phyloP scores from a whole-genome alignment of 2,797 vertebrate species.

The Arrhamphus sclerolepis region DNA sequence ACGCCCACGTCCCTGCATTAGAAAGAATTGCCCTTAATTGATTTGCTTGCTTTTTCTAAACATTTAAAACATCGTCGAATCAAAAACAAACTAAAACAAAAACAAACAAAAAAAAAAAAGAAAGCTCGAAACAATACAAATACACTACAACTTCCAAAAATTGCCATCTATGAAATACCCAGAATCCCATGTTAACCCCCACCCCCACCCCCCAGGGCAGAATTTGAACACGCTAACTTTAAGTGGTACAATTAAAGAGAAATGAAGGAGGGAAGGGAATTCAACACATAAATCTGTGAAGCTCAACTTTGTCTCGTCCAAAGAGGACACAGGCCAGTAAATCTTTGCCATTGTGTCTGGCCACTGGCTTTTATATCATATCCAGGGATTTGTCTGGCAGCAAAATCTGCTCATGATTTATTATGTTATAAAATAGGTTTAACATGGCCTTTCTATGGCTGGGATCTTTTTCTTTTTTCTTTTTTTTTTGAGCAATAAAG shows the following conservation, averaged over 20 bases:
- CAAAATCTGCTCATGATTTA: constrained; percentile 74
- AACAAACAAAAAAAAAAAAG: constrained; percentile 25
- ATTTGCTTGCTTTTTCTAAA: constrained; percentile 53
- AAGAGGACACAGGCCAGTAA: constrained; percentile 58
- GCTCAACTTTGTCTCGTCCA: constrained; percentile 67
- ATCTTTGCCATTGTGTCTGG: constrained; percentile 65
- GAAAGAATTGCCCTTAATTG: constrained; percentile 79
- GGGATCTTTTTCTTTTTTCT: constrained; percentile 55
- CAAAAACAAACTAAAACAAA: constrained; percentile 31
- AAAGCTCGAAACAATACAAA: constrained; percentile 55
- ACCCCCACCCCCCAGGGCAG: constrained; percentile 24
- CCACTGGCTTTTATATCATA: constrained; percentile 63
- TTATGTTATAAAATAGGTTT: constrained; percentile 69
- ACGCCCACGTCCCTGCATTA: constrained; percentile 77
- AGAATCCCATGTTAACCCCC: constrained; percentile 39
- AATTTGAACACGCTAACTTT: constrained; percentile 49
- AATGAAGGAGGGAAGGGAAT: constrained; percentile 42
- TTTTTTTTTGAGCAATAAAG: constrained; percentile 60
- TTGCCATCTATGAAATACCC: constrained; percentile 66
- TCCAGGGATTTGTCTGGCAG: constrained; percentile 71
- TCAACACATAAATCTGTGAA: constrained; percentile 67
- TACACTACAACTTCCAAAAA: constrained; percentile 73
- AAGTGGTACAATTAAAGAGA: constrained; percentile 62
- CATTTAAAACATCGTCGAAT: constrained; percentile 76
- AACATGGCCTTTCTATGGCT: constrained; percentile 62